Base-by-base conservation (phyloP, 2,888 invertebrate species). In the Pristionchus mayeri region DNA sequence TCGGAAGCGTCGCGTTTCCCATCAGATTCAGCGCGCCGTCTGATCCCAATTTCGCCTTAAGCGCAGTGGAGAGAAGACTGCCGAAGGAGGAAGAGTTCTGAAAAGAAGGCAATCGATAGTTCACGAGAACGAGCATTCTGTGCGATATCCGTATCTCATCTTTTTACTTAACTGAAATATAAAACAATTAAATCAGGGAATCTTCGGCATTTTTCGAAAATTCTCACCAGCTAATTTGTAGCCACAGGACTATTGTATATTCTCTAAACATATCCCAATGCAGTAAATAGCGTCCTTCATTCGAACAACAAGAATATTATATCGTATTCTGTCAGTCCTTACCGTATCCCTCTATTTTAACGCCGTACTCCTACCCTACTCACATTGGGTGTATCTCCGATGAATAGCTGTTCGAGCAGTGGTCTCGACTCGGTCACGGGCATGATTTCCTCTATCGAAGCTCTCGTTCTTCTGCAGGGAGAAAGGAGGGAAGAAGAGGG, bases 1-100 rank as follows among this genome's bases (percentile, higher is more conserved):
- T 79, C 34, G 79, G 79, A 18, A 79, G 54, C 11, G 80, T 80
- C 13, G 80, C 80, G 21, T 80, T 80, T 7, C 54, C 80, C 13
- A 80, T 57, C 24, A 80, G 80, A 40, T 80, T 57, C 27, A 80
- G 54, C 16, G 80, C 80, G 2, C 80, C 80, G 18, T 80, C 80
- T 27, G 63, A 52, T n/a, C 63, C 81, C 63, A 82, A n/a, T n/a
- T 63, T 63, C 21, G 48, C 30, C 60, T 63, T 82, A 48, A 82
- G 44, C 18, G 81, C 81, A 24, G 63, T 37, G 11, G 52, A 50
- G 30, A 82, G 63, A 24, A 82, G 81, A 27, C 60, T 57, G 57
- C 52, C 63, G 63, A 82, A 63, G 18, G n/a, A n/a, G n/a, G 81
- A 82, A 16, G 81, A n/a, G 27, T 21, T 13, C 81, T 82, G 81